Evolutionary conservation across 2,888 invertebrate genomes (phyloP).

Genomic region (Leptinotarsa peninsularis): DNA sequence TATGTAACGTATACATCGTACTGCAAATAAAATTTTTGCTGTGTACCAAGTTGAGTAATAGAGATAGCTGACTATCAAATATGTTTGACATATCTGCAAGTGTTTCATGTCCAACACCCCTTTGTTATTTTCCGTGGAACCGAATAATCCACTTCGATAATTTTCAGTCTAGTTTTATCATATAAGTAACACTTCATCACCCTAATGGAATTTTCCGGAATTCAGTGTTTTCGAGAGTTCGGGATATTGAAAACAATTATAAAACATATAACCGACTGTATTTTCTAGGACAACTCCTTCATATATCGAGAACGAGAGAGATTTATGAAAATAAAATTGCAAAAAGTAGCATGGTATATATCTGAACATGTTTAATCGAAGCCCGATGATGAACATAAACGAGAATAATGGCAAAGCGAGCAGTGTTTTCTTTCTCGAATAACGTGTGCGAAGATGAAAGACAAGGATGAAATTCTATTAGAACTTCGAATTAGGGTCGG

Average conservation of each 20-base stretch:
- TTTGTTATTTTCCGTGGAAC: too few relatives aligned
- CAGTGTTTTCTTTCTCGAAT: background rate
- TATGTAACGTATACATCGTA: background rate
- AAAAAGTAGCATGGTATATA: background rate
- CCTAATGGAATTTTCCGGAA: too few relatives aligned
- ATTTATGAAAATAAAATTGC: background rate
- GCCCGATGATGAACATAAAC: background rate
- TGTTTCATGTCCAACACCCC: background rate
- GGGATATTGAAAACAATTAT: too few relatives aligned
- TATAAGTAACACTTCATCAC: too few relatives aligned
- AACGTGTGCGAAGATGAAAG: background rate
- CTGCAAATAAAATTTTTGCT: constrained; percentile 24
- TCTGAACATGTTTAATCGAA: background rate
- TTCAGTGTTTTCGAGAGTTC: too few relatives aligned
- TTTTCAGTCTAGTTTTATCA: too few relatives aligned
- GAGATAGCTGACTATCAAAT: too few relatives aligned
- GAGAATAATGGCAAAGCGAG: background rate
- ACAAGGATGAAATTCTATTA: constrained; percentile 2
- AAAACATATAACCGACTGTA: too few relatives aligned
- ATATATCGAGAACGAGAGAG: background rate
- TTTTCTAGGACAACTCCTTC: too few relatives aligned
- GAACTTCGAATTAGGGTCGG: constrained; percentile 2
- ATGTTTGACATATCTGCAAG: too few relatives aligned
- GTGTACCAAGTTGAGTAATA: background rate
- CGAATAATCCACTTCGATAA: too few relatives aligned